phyloP scores from a whole-genome alignment of 1,140 invertebrate genomes.

The Stenopsyche tienmushanensis region DNA sequence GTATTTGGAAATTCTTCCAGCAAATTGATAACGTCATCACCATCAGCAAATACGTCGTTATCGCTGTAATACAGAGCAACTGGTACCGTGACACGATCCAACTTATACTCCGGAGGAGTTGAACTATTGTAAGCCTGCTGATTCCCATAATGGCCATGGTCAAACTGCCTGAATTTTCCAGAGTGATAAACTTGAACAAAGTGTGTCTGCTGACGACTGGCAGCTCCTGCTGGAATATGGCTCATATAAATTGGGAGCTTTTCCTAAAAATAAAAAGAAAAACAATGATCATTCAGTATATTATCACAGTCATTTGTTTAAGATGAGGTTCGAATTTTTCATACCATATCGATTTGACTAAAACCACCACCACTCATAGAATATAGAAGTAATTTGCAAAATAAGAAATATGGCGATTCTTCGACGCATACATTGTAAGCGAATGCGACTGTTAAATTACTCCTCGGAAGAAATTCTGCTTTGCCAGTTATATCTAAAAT shows the following conservation, averaged over 20 bases:
- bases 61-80: no score
- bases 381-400: no score
- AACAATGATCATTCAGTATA: no score
- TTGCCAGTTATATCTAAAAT: no score
- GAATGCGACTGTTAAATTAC: no score
- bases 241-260: slow-evolving; percentile 71
- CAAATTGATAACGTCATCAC: slow-evolving; percentile 59
- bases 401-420: no score
- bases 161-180: no score
- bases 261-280: slow-evolving; percentile 64
- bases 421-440: no score
- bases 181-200: slow-evolving; percentile 65
- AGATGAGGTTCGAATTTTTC: slow-evolving; percentile 59
- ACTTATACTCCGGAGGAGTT: slow-evolving; percentile 63
- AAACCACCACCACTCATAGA: slow-evolving; percentile 64
- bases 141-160: slow-evolving; percentile 50
- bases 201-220: slow-evolving; percentile 74
- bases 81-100: slow-evolving; percentile 59
- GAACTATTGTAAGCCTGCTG: no score
- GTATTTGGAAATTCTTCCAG: slow-evolving; percentile 58
- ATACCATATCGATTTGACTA: slow-evolving; percentile 64
- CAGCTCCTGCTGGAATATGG: slow-evolving; percentile 81
- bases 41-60: slow-evolving; percentile 73
- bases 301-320: slow-evolving; percentile 66
- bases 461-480: no score